phyloP scores from a whole-genome alignment of 2,888 invertebrate genomes.

The Holacanthella duospinosa region DNA sequence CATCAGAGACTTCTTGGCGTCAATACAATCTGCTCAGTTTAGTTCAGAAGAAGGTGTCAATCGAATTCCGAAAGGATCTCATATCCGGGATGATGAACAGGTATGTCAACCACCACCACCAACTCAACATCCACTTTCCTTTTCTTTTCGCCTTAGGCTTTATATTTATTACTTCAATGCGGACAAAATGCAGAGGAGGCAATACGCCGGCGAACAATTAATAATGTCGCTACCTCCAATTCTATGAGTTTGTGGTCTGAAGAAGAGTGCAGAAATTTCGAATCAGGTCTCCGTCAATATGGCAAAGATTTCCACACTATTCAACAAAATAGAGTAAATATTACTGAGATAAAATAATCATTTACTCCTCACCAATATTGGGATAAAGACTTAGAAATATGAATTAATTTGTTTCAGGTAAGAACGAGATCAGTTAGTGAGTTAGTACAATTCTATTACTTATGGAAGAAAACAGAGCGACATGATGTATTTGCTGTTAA shows the following conservation, averaged over 20 bases:
- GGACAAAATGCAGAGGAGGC: conserved; percentile 93
- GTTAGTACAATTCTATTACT: conserved; percentile 75
- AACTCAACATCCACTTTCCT: neutral
- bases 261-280: conserved; percentile 93
- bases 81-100: conserved; percentile 58
- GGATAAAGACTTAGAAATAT: neutral
- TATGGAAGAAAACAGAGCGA: conserved; percentile 98
- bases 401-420: conserved; percentile 48
- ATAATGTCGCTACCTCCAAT: conserved; percentile 55
- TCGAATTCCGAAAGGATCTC: conserved; percentile 51
- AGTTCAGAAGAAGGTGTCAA: conserved; percentile 18
- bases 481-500: conserved; percentile 83
- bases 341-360: too few relatives aligned
- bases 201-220: conserved; percentile 63
- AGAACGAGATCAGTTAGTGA: conserved; percentile 90
- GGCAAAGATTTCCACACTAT: conserved; percentile 95
- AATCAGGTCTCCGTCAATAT: conserved; percentile 81
- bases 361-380: too few relatives aligned
- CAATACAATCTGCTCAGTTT: conserved; percentile 26
- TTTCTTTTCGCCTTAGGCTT: conserved; percentile 56
- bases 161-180: conserved; percentile 81
- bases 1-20: conserved; percentile 40
- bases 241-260: conserved; percentile 88
- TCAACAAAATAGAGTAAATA: conserved; percentile 72
- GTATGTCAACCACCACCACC: conserved; percentile 32